Conservation (phyloP, 2,797 vertebrate genomes). For the Takifugu ocellatus region DNA sequence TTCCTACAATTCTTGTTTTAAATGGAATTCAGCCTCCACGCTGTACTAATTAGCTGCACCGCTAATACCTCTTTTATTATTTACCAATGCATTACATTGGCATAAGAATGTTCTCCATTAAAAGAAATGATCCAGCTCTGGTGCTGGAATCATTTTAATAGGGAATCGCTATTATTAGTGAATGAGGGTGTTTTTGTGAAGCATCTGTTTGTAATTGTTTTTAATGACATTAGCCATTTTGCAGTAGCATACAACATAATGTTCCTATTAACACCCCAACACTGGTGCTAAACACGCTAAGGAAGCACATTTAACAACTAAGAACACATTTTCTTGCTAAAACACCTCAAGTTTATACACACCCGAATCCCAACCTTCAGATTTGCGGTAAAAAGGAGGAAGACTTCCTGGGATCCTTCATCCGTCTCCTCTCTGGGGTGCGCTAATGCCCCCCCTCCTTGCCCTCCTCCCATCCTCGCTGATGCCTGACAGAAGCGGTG, state of each 20-base stretch:
- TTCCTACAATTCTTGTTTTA: no score
- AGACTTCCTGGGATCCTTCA: conserved; percentile 56
- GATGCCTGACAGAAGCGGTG: conserved; percentile 57
- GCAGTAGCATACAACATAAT: conserved; percentile 2
- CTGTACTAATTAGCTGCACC: no score
- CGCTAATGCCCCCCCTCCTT: conserved; percentile 48
- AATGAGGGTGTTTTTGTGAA: not conserved
- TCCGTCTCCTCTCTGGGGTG: conserved; percentile 61
- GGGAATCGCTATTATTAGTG: no score
- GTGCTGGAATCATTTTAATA: no score
- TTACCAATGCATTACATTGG: no score
- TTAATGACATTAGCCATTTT: conserved; percentile 18
- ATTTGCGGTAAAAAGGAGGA: conserved; percentile 54
- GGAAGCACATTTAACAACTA: conserved; percentile 20
- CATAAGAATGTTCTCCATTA: no score
- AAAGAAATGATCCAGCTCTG: no score
- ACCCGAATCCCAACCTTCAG: conserved; percentile 41
- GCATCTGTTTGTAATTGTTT: conserved; percentile 24
- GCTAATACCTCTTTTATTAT: no score
- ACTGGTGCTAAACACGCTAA: not conserved
- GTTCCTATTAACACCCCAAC: conserved; percentile 11
- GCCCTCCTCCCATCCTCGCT: not conserved
- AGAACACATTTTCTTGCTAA: conserved; percentile 1
- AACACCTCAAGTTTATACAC: conserved; percentile 45
- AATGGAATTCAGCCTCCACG: no score